Evolutionary conservation across 1,140 invertebrate genomes (phyloP), one percentile per base, ranked within the genome.

Genomic region (Micrasema longulum): DNA sequence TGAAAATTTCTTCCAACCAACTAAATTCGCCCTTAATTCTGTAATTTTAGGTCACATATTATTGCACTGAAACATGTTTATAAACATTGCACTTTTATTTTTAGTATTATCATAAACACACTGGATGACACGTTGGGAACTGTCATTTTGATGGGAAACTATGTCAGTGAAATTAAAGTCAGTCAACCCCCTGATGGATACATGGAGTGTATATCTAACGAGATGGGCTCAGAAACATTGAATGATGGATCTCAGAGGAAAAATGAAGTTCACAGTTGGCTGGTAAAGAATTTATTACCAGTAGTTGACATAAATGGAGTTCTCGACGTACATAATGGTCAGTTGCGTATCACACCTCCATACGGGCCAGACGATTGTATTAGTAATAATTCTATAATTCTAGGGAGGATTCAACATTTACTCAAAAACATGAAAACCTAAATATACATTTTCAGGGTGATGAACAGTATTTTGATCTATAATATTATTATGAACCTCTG

Each of bases 351-450:
- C 14, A 26, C 26, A 36, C 69, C 75, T 3, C 75, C 75, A 4
- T 76, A 73, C 36, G 36, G 47, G 11, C 14, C 65, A 2, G 72
- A 71, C 35, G 69, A 76, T 41, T 76, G 75, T 45, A 22, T 74
- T 12, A 74, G 72, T 43, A 74, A 47, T 57, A 76, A 74, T 67
- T 52, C 75, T 16, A 74, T 76, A n/a, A 69, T 76, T 26, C 45
- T 76, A 14, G 71, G 69, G 45, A 74, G 75, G 57, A 74, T 76
- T 26, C 71, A 76, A 38, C 75, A 76, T 60, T 50, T 76, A 36
- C 47, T 76, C 2, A 45, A 69, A 41, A 74, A 74, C 60, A 76
- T 76, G 50, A 31, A 31, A 31, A 31, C 7, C 26, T 31, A 7
- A 31, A 31, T 31, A 7, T n/a, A n/a, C n/a, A n/a, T n/a, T n/a